Conservation (phyloP, 2,113 vertebrate species). For the Corynorhinus townsendii region DNA sequence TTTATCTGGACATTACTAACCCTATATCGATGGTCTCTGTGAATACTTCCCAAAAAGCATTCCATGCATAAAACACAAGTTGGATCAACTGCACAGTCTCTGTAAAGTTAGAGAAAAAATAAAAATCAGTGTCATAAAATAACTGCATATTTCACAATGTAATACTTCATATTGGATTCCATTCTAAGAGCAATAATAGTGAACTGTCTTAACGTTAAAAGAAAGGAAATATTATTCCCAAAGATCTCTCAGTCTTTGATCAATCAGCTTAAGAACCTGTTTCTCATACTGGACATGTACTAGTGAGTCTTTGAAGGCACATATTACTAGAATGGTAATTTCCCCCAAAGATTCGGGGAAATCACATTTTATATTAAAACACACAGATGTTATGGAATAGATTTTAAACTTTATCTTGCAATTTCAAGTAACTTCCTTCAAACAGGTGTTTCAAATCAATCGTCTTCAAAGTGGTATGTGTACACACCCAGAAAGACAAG, state of each 20-base stretch:
- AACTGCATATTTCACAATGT: conserved; percentile 34
- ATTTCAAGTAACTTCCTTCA: conserved; percentile 14
- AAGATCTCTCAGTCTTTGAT: background rate
- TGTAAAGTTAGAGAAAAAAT: conserved; percentile 71
- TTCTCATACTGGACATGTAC: background rate
- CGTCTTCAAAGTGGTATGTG: background rate
- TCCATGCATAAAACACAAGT: conserved; percentile 99
- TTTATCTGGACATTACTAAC: conserved; percentile 80
- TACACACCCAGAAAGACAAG: background rate
- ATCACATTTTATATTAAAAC: background rate
- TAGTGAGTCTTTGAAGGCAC: background rate
- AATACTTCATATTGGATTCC: conserved; percentile 26
- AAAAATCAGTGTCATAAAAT: conserved; percentile 60
- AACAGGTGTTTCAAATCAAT: background rate
- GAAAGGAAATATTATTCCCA: background rate
- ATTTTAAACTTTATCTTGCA: background rate
- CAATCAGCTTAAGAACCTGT: background rate
- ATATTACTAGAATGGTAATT: background rate
- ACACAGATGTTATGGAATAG: background rate
- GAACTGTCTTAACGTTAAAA: background rate
- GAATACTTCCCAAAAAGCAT: conserved; percentile 96
- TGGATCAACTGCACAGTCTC: conserved; percentile 97
- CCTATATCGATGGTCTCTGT: conserved; percentile 96
- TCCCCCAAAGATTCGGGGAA: background rate
- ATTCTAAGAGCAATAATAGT: background rate